phyloP scores from a whole-genome alignment of 2,888 invertebrate species.

The Diloba caeruleocephala region DNA sequence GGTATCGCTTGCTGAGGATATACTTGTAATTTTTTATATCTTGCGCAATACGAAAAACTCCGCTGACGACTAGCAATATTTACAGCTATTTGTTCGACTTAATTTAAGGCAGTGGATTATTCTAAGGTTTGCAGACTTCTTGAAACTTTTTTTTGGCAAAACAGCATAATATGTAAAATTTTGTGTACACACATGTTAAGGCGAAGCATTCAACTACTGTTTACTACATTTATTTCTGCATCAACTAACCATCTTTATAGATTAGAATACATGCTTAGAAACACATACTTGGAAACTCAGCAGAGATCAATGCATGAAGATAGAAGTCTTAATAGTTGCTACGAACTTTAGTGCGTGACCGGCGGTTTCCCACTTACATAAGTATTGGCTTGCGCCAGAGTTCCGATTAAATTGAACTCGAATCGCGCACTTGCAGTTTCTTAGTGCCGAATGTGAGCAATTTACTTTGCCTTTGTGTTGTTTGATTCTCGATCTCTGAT shows the following conservation, averaged over 20 bases:
- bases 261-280: conserved; percentile 26
- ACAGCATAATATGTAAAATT: no score
- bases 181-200: no score
- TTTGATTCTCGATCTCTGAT: no score
- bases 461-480: conserved; percentile 40
- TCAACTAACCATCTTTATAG: conserved; percentile 11
- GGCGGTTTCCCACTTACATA: conserved; percentile 46
- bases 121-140: conserved; percentile 36
- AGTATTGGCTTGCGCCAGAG: conserved; percentile 41
- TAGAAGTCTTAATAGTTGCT: conserved; percentile 50
- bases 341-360: conserved; percentile 59
- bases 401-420: conserved; percentile 48
- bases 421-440: conserved; percentile 49
- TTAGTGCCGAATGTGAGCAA: conserved; percentile 27
- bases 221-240: no score
- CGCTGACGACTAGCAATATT: no score
- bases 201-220: no score
- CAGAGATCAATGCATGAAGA: conserved; percentile 47
- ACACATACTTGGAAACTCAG: conserved; percentile 29
- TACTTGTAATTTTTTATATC: no score
- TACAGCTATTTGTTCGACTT: conserved; percentile 28
- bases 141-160: no score
- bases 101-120: conserved; percentile 34
- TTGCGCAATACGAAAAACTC: no score
- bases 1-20: no score